Evolutionary conservation across 2,797 vertebrate species (phyloP), one percentile per base, ranked within the genome.

Genomic region (Anguilla anguilla): DNA sequence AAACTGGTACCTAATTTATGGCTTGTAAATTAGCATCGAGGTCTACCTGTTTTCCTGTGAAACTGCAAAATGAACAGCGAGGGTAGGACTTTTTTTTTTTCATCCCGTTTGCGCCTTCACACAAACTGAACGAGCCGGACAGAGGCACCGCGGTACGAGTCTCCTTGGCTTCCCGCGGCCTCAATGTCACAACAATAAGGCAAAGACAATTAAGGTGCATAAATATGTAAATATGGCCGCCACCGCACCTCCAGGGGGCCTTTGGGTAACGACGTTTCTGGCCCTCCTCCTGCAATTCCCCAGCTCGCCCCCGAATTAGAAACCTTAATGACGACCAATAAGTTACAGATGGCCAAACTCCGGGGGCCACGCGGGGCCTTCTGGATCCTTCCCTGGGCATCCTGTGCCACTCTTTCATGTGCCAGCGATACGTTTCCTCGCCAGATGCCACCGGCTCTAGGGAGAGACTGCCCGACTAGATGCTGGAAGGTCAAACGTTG

Each of bases 311-410:
- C 87, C 77, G 77, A 96, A 96, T 97, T 96, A 97, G 96, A 96
- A 96, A 94, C 94, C 94, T 95, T 96, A 96, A 96, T 96, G 96
- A 96, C 94, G 94, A 95, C 94, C 95, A 94, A 96, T 96, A 95
- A 95, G 90, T 91, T 93, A 93, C 96, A 96, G 96, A 96, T 96
- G 96, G 96, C 95, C 94, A 93, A 96, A 94, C 95, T 95, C 95
- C 93, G 92, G 95, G 95, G 94, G 93, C 2, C 61, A 93, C 93
- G 86, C 86, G 39, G 90, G 92, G 89, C 92, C 93, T 94, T 95
- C 92, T n/a, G 94, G 94, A 94, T 93, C 93, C 93, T 31, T 92
- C 92, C 94, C 92, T 57, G 90, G 64, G 93, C 92, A 93, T 91
- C 94, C 95, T 90, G 91, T 86, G 90, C 91, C 91, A 93, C 93